Percentiles rank a stretch among this genome's conserved stretches.
phyloP scores from a whole-genome alignment of 2,113 vertebrate species.

The Podarcis muralis region DNA sequence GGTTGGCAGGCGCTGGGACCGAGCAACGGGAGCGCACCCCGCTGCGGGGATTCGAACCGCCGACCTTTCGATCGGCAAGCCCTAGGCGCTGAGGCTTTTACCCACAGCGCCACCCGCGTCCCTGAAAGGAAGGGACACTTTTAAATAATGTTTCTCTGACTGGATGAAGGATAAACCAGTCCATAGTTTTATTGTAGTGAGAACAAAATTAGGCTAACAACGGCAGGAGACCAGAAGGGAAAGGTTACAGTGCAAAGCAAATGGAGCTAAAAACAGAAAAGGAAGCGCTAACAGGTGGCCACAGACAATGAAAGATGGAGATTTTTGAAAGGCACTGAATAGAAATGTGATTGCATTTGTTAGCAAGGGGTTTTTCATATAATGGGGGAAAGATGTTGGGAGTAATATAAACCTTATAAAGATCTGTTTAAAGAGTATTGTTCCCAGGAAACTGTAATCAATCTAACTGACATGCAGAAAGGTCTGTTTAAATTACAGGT shows the following conservation, averaged over 20 bases:
- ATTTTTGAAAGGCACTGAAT: constrained; percentile 52
- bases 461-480: constrained; percentile 61
- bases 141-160: constrained; percentile 55
- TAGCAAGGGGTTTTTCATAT: constrained; percentile 14
- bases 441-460: constrained; percentile 60
- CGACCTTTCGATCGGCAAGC: too few relatives aligned
- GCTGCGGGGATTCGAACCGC: too few relatives aligned
- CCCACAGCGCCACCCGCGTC: too few relatives aligned
- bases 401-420: constrained; percentile 59
- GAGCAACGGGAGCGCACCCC: too few relatives aligned
- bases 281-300: constrained; percentile 59
- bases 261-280: constrained; percentile 56
- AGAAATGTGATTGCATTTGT: constrained; percentile 59
- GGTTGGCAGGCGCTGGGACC: too few relatives aligned
- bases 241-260: constrained; percentile 63
- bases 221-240: constrained; percentile 37
- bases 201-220: constrained; percentile 67
- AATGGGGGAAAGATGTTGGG: constrained; percentile 48
- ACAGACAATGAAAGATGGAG: constrained; percentile 59
- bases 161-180: constrained; percentile 50
- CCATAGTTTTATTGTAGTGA: constrained; percentile 48
- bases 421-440: constrained; percentile 59
- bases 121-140: constrained; percentile 15
- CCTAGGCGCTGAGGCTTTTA: too few relatives aligned
- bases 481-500: constrained; percentile 57